These are phyloP conservation scores for Microcebus lehilahytsara DNA, from an alignment of 2,113 vertebrate genomes.

Conservation along the genomic window DNA sequence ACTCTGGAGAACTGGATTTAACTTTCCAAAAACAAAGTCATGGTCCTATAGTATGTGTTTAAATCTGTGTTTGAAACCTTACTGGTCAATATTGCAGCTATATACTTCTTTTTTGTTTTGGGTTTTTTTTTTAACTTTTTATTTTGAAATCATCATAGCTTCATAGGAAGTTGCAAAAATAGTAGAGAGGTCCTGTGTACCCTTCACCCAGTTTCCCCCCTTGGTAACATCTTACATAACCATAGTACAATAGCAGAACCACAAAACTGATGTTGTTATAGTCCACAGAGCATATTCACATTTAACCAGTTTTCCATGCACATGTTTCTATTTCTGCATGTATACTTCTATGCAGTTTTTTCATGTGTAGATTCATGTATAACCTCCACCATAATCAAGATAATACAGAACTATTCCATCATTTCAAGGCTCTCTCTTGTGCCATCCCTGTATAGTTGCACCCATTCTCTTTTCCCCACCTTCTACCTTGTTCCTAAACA, in stretches of 20 bases:
- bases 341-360: neutral
- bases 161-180: constrained; percentile 43
- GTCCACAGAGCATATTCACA: neutral
- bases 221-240: neutral
- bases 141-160: neutral
- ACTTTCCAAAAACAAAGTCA: neutral
- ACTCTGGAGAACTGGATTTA: neutral
- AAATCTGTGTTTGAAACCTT: neutral
- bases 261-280: neutral
- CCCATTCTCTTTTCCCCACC: too few relatives aligned
- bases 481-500: neutral
- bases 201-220: neutral
- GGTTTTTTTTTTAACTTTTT: neutral
- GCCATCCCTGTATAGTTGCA: neutral
- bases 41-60: neutral
- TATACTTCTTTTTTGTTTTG: neutral
- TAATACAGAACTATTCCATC: neutral
- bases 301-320: neutral
- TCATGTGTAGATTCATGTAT: neutral
- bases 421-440: neutral
- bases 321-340: neutral
- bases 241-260: neutral
- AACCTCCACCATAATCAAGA: neutral
- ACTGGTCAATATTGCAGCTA: neutral
- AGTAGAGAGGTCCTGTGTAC: neutral